Evolutionary conservation across 2,888 invertebrate species (phyloP), one percentile per base, ranked within the genome.

Genomic region (Automeris io): DNA sequence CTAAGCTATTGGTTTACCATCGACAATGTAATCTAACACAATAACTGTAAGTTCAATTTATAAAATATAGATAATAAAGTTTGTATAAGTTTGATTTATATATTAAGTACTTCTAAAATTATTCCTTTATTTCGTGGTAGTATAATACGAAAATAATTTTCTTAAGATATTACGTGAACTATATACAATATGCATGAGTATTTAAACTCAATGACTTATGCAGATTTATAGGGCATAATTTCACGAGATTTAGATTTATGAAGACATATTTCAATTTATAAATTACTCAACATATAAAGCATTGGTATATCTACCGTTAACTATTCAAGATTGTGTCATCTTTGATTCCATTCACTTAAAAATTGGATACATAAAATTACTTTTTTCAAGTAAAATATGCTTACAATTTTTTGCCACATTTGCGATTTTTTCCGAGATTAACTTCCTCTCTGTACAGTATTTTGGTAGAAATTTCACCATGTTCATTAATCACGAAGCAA

Each of bases 401-500:
- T 9, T 13, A 3, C 16, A 9, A 11, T 16, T n/a, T 2, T 2
- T 5, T 4, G 19, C 34, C 16, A 26, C 34, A 22, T 25, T 26
- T 13, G 12, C 35, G 43, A 47, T 47, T 48, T 33, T 34, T 37
- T 37, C 16, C 23, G 21, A 51, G 36, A 47, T 49, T 41, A 46
- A 49, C 47, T 43, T 45, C 46, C 19, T 40, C 47, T 38, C 13
- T 45, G 48, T 40, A 51, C 44, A 54, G 42, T 52, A 47, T 23
- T 35, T 24, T 19, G 22, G 19, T 33, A 59, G 55, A 64, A 70
- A 64, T 69, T 72, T 70, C 58, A 50, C 60, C 57, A 57, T 51
- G 51, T 54, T 66, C 76, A 76, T 82, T 72, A 77, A 80, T 81
- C 78, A 82, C 70, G 62, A 67, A 71, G 74, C 72, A 74, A 76